phyloP scores from a whole-genome alignment of 2,888 invertebrate genomes.

The Euzetes globulus region DNA sequence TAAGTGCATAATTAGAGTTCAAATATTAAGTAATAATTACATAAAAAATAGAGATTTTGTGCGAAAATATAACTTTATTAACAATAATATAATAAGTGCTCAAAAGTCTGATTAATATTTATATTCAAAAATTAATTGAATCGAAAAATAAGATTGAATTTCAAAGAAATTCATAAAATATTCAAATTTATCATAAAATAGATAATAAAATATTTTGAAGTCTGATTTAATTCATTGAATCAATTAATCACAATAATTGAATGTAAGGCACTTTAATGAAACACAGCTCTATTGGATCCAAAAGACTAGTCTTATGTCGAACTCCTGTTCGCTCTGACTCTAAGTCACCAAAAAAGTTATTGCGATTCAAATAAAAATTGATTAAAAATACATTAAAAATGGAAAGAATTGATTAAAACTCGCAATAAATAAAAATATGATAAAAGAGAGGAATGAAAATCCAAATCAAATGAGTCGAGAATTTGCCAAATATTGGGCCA shows the following conservation, averaged over 20 bases:
- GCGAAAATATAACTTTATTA: constrained; percentile 4
- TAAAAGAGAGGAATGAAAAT: not conserved
- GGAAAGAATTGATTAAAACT: not conserved
- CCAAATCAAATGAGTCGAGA: constrained; percentile 68
- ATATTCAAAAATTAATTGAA: not conserved
- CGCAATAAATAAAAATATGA: constrained; percentile 5
- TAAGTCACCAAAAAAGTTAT: not conserved
- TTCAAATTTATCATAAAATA: not conserved
- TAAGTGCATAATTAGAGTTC: no score
- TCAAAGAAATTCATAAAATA: not conserved
- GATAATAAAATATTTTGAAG: not conserved
- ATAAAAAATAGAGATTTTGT: not conserved
- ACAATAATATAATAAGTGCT: not conserved
- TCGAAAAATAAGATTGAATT: not conserved
- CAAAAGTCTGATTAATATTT: not conserved
- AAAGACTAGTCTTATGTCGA: not conserved
- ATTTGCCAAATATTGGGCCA: constrained; percentile 76
- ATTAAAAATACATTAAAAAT: not conserved
- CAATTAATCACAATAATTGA: not conserved
- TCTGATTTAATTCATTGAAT: not conserved
- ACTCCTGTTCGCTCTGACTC: not conserved
- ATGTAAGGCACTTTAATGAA: constrained; percentile 11
- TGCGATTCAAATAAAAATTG: not conserved
- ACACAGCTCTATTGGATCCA: not conserved
- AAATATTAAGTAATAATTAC: not conserved